Conservation (phyloP, 2,113 vertebrate genomes). For the Percina caprodes region DNA sequence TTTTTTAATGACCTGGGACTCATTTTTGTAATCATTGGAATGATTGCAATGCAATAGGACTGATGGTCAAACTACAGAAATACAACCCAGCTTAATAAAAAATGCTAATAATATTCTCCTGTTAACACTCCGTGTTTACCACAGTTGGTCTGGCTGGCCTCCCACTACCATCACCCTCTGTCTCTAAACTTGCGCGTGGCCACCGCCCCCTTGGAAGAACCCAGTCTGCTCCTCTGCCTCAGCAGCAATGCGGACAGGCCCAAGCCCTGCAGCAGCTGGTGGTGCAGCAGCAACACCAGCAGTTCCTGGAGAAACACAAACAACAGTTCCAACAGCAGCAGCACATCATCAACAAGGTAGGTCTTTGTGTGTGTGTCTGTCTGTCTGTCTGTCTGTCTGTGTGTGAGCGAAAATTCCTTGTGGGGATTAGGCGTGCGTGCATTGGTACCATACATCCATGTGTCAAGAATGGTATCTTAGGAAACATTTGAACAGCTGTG, state of each 20-base stretch:
- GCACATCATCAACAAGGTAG: slow-evolving; percentile 95
- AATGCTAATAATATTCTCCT: background rate
- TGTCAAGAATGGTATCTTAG: background rate
- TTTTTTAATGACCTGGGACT: background rate
- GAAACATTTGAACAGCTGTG: slow-evolving; percentile 12
- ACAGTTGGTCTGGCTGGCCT: slow-evolving; percentile 87
- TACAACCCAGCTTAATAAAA: background rate
- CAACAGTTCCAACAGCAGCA: slow-evolving; percentile 94
- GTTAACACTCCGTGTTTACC: slow-evolving; percentile 60
- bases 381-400: background rate
- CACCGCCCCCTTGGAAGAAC: slow-evolving; percentile 96
- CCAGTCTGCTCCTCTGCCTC: slow-evolving; percentile 96
- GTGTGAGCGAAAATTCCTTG: too few relatives aligned
- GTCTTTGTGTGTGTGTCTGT: background rate
- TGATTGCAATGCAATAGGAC: background rate
- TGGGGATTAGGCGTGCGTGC: too few relatives aligned
- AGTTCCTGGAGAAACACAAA: slow-evolving; percentile 99
- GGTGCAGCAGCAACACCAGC: slow-evolving; percentile 99
- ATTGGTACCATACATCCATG: background rate
- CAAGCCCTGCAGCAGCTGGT: slow-evolving; percentile 98
- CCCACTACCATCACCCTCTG: slow-evolving; percentile 90
- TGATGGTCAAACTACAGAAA: background rate
- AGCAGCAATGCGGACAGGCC: slow-evolving; percentile 85
- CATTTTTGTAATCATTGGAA: background rate
- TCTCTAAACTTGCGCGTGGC: slow-evolving; percentile 94